These are phyloP conservation scores for Aricia artaxerxes DNA, from an alignment of 2,888 invertebrate species.

Conservation along the genomic window DNA sequence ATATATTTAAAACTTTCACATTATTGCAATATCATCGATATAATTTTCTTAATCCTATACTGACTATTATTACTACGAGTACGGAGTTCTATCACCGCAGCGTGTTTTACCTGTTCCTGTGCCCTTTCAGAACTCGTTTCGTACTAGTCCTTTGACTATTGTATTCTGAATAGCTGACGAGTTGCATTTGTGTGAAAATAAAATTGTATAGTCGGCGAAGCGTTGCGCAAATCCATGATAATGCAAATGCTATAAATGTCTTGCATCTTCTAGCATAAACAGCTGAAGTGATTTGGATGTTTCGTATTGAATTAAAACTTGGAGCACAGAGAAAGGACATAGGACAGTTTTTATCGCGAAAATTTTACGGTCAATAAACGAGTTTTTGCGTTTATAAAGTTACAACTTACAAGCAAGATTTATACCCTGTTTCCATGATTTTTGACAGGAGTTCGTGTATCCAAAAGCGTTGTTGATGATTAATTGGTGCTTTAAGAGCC, in stretches of 20 bases:
- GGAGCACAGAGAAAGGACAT: not conserved
- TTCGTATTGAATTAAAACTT: not conserved
- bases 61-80: not conserved
- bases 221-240: not conserved
- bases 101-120: constrained; percentile 19
- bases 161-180: constrained; percentile 9
- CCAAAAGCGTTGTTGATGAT: no score
- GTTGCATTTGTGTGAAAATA: constrained; percentile 2
- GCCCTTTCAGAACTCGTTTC: constrained; percentile 20
- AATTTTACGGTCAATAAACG: no score
- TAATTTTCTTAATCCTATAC: not conserved
- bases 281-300: not conserved
- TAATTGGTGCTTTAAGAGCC: no score
- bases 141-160: constrained; percentile 2
- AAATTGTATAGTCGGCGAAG: not conserved
- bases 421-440: no score
- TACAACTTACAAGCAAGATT: no score
- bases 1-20: not conserved
- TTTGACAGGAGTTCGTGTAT: no score
- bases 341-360: no score
- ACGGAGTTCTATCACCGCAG: not conserved
- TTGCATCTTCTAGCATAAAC: not conserved
- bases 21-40: not conserved
- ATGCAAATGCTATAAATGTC: not conserved
- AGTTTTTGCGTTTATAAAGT: no score